Evolutionary conservation across 1,140 invertebrate genomes (phyloP).

Genomic region (Orchesella cincta): DNA sequence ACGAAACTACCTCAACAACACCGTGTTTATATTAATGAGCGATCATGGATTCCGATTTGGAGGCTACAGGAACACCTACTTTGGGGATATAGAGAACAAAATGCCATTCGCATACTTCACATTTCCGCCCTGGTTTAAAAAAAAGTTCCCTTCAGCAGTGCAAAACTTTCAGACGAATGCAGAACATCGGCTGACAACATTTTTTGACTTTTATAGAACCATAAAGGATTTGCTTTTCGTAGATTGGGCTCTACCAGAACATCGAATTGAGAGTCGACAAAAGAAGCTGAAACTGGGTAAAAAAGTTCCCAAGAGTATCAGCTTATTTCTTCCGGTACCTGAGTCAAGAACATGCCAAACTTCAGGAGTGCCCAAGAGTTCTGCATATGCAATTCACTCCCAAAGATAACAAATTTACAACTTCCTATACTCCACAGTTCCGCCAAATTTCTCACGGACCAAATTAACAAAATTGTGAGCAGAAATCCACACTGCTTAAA

Average conservation of each 20-base stretch:
- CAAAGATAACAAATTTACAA: no score
- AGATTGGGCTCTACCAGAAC: neutral
- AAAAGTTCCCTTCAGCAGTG: constrained; percentile 33
- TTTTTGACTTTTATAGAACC: constrained; percentile 45
- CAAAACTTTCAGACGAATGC: constrained; percentile 37
- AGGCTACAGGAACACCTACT: constrained; percentile 57
- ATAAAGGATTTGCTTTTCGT: constrained; percentile 52
- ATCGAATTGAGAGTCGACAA: neutral
- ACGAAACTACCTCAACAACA: constrained; percentile 57
- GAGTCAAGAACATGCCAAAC: neutral
- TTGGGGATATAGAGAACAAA: constrained; percentile 45
- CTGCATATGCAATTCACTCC: constrained; percentile 16
- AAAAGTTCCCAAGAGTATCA: neutral
- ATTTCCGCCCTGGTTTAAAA: constrained; percentile 35
- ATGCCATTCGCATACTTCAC: constrained; percentile 46
- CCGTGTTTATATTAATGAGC: constrained; percentile 76
- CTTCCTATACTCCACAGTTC: no score
- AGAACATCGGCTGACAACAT: constrained; percentile 40
- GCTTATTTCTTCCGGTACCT: constrained; percentile 2
- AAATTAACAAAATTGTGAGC: no score
- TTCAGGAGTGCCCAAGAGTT: neutral
- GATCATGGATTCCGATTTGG: constrained; percentile 93
- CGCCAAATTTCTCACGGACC: no score
- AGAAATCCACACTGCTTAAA: no score
- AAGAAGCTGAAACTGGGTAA: neutral